Evolutionary conservation across 2,113 vertebrate genomes (phyloP), one percentile per base, ranked within the genome.

Genomic region (Nycticorax nycticorax): DNA sequence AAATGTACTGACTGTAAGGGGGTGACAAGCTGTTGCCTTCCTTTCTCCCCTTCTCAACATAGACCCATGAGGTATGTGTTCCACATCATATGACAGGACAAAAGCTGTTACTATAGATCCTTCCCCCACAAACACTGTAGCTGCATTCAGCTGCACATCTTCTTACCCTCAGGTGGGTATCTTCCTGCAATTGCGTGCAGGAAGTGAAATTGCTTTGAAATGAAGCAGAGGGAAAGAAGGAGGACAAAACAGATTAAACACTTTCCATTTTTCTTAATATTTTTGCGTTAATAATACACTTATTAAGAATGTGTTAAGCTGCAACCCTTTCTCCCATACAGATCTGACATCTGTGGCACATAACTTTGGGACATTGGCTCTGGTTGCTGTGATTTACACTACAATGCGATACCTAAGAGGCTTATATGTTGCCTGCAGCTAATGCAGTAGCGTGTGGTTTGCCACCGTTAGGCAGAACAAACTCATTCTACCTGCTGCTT

Each of bases 51-150:
- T 37, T 89, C 47, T 33, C 16, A 18, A 3, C 6, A 7, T 4
- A n/a, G 57, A 43, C 19, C 28, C 22, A 17, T 9, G 26, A 80
- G 50, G 6, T 12, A 14, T 18, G 80, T 53, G 57, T 39, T 75
- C 43, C 45, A 23, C 19, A 20, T 22, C 20, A 1, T 39, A 50
- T 0, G n/a, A 21, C 17, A 9, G 20, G 30, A 71, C 0, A 0
- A 41, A 64, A 26, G 22, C 35, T 39, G 8, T 62, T 67, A 30
- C 39, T 72, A 2, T 12, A 45, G 35, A 66, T 9, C 26, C n/a
- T 71, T 75, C 45, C 27, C 22, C 37, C 4, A 3, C 3, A 4
- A 52, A 57, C 28, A 18, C 32, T n/a, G 32, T 19, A 53, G 52
- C 59, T 77, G 41, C 57, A 32, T 63, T 72, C 66, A 89, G 85